Base-by-base conservation (phyloP, 2,888 invertebrate species). In the Chloroclystis v-ata region DNA sequence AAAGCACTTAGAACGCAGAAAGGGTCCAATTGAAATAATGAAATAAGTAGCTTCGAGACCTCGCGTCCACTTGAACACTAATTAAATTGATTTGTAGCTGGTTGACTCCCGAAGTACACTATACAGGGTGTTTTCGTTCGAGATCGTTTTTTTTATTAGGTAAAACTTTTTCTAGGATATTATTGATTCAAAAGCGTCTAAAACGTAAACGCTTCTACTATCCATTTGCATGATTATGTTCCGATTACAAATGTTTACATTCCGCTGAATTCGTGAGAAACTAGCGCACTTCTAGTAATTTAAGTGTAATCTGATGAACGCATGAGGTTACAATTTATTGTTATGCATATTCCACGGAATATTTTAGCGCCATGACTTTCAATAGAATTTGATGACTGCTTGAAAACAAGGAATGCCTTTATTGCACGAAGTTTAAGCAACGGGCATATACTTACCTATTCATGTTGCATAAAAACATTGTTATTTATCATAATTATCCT, bases 1-100 rank as follows among this genome's bases (percentile, higher is more conserved):
- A 20, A 20, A 20, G 20, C 20, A 20, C 20, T 20, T 5, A 20
- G 20, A 20, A 20, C 20, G 2, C 20, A 20, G 20, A 2, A 33
- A 20, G 11, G 11, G 35, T 20, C 35, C 35, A 7, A 11, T 20
- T 35, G 35, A 20, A 20, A 7, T 35, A 11, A 35, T 35, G 20
- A 24, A 16, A 33, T 33, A 33, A 33, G 10, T 33, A 33, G 9
- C 9, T 30, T 13, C 6, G 14, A 4, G 52, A 52, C 50, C 53
- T 38, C 48, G 16, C 43, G 8, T 13, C 45, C 52, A 52, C 50
- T 54, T 54, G 52, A 50, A 10, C 33, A 43, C 52, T 54, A 72
- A 79, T 82, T 82, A 81, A 82, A 77, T 78, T 80, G 79, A 83
- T 83, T 83, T 82, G 78, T 80, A 71, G 73, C 67, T 51, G 49